A percentile compares a stretch with the other conserved stretches of the same genome.
These are phyloP conservation scores for Chelmon rostratus DNA, from an alignment of 2,797 vertebrate genomes.

Conservation along the genomic window DNA sequence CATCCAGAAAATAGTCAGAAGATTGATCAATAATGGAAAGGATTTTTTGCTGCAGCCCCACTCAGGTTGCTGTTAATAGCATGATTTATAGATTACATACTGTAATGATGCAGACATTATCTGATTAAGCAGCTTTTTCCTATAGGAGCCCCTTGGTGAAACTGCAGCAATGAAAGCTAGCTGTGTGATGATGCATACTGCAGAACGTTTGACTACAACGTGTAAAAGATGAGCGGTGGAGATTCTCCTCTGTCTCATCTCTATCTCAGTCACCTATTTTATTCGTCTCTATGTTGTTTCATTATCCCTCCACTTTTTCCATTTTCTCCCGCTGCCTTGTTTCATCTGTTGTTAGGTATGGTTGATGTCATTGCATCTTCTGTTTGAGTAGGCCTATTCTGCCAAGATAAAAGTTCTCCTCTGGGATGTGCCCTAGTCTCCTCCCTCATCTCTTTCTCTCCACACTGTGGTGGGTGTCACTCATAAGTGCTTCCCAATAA, in stretches of 20 bases:
- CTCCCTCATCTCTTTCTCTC: constrained; percentile 36
- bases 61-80: not conserved
- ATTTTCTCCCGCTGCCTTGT: not conserved
- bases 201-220: not conserved
- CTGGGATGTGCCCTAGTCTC: constrained; percentile 37
- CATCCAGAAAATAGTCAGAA: not conserved
- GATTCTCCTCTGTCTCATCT: not conserved
- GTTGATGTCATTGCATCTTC: constrained; percentile 36
- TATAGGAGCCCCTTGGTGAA: not conserved
- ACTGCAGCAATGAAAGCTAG: not conserved
- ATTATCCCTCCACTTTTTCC: not conserved
- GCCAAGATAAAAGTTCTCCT: constrained; percentile 39
- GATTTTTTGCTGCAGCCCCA: not conserved
- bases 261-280: constrained; percentile 8
- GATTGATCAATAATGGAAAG: not conserved
- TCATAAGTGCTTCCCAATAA: constrained; percentile 37
- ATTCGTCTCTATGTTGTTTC: not conserved
- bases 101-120: not conserved
- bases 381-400: constrained; percentile 21
- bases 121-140: constrained; percentile 11
- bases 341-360: constrained; percentile 30
- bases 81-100: not conserved
- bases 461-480: constrained; percentile 33
- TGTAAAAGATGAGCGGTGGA: constrained; percentile 1
- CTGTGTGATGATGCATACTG: not conserved